Base-by-base conservation (phyloP, 2,888 invertebrate species). In the Lasioglossum vierecki region DNA sequence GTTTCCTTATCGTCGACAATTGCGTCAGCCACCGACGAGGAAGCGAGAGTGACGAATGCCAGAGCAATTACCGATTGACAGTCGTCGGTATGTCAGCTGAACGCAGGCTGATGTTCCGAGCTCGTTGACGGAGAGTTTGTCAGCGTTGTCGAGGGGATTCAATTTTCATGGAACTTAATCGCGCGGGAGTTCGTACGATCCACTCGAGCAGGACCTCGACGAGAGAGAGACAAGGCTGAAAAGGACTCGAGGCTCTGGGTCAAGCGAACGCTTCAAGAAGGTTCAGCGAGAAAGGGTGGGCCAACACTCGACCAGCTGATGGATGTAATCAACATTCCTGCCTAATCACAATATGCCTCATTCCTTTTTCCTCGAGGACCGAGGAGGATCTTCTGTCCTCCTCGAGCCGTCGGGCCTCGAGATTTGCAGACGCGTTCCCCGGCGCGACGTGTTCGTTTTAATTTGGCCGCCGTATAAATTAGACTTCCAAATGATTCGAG, bases 281-380 rank as follows among this genome's bases (percentile, higher is more conserved):
- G 91, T 86, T 82, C 80, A 88, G 78, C 76, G 88, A 89, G 86
- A 87, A 82, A 84, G 87, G 85, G 86, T 87, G 89, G 89, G 86
- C 89, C 89, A 71, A 83, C 88, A 85, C 88, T 92, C 91, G 87
- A 90, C 92, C 92, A 92, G 93, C 94, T 94, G 94, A 94, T 94
- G 95, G 93, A 94, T 94, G 94, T 94, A 95, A 95, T 95, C 94
- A 94, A 95, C 94, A 95, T 95, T 95, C 94, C 94, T 93, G 92
- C 93, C 94, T 94, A 94, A 95, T 94, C 94, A 93, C 93, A 91
- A 92, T 90, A 89, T 80, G 89, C 88, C 88, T 89, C 83, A 83
- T 75, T 90, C 88, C 87, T 91, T 86, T 78, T 87, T 86, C 81
- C 88, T 84, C 82, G 76, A 78, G 82, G 82, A 86, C 85, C 86